Conservation (phyloP, 2,888 invertebrate species). For the Scotopteryx bipunctaria region DNA sequence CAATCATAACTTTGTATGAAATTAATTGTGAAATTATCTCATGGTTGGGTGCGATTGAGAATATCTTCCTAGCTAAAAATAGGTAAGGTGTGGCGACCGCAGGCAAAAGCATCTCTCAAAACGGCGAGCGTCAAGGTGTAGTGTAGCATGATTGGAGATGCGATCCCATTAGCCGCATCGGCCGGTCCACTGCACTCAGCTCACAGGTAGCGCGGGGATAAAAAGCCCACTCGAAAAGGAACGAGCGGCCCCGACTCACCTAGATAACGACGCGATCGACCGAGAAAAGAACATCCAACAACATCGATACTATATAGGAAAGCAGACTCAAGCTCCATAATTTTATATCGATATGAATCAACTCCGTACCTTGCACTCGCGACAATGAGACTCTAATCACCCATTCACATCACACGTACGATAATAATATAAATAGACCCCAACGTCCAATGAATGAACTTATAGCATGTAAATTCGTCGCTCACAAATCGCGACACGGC, state of each 20-base stretch:
- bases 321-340: conserved; percentile 40
- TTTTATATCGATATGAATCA: conserved; percentile 52
- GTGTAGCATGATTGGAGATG: conserved; percentile 47
- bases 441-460: conserved; percentile 76
- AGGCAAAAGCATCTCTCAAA: conserved; percentile 44
- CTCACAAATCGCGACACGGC: conserved; percentile 79
- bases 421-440: conserved; percentile 76
- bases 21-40: conserved; percentile 44
- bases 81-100: conserved; percentile 32
- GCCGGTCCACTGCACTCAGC: conserved; percentile 49
- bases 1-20: conserved; percentile 43
- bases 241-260: conserved; percentile 69
- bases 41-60: conserved; percentile 2
- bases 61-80: conserved; percentile 22
- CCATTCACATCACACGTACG: conserved; percentile 74
- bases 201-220: conserved; percentile 76
- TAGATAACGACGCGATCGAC: conserved; percentile 62
- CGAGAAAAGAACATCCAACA: conserved; percentile 48
- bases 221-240: conserved; percentile 79
- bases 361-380: conserved; percentile 46
- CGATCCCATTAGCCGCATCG: conserved; percentile 60
- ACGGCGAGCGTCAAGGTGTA: conserved; percentile 52
- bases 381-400: conserved; percentile 64
- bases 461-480: conserved; percentile 81
- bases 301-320: conserved; percentile 43